These are phyloP conservation scores for Apis florea DNA, from an alignment of 1,140 invertebrate genomes.

Conservation along the genomic window DNA sequence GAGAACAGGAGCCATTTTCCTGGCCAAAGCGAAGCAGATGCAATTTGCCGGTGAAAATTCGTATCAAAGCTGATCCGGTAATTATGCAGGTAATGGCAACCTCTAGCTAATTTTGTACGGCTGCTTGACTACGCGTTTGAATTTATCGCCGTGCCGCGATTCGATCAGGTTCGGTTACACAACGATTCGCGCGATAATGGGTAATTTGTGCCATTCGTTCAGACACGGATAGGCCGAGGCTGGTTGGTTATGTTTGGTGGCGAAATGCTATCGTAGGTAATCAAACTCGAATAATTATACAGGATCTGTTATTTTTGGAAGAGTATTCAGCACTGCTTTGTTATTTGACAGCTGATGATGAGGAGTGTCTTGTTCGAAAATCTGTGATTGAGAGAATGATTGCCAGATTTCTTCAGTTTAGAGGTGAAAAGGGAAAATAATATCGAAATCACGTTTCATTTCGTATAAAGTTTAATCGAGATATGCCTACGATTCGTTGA, in stretches of 20 bases:
- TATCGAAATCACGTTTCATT: slow-evolving; percentile 13
- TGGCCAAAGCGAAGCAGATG: neutral
- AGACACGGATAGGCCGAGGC: too few species aligned
- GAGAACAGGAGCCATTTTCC: neutral
- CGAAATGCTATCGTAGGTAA: too few species aligned
- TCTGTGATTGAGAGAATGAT: too few species aligned
- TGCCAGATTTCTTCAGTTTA: neutral
- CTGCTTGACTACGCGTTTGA: neutral
- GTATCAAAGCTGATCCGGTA: slow-evolving; percentile 28
- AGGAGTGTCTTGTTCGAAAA: too few species aligned
- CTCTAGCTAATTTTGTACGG: slow-evolving; percentile 13
- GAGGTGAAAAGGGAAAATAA: slow-evolving; percentile 13
- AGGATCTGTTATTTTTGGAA: too few species aligned
- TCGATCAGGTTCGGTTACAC: neutral
- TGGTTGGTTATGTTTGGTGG: too few species aligned
- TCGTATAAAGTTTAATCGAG: neutral
- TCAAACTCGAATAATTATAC: too few species aligned
- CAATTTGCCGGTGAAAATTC: slow-evolving; percentile 32
- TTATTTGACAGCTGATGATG: too few species aligned
- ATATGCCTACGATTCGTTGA: neutral
- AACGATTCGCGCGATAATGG: slow-evolving; percentile 26
- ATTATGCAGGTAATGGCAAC: slow-evolving; percentile 28
- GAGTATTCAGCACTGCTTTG: too few species aligned
- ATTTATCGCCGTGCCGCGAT: slow-evolving; percentile 13
- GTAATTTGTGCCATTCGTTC: too few species aligned